Evolutionary conservation across 2,888 invertebrate species (phyloP).

Genomic region (Amiota mariae): DNA sequence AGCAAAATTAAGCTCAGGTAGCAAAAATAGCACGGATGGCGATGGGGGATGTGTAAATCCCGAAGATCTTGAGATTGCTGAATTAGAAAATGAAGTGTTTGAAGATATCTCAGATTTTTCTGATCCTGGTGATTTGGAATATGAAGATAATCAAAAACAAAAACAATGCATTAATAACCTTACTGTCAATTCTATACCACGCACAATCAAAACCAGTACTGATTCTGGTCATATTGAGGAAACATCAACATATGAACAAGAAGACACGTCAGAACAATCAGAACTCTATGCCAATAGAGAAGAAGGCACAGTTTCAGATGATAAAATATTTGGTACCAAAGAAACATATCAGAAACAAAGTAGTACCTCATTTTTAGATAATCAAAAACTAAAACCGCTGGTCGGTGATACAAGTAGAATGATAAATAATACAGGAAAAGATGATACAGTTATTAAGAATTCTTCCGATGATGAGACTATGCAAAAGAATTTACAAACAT

Average conservation of each 20-base stretch:
- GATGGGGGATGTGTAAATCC: slow-evolving; percentile 69
- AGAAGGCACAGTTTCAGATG: not conserved
- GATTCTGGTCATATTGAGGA: slow-evolving; percentile 73
- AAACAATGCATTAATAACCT: slow-evolving; percentile 44
- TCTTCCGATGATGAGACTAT: slow-evolving; percentile 35
- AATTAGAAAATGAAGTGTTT: slow-evolving; percentile 76
- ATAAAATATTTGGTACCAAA: not conserved
- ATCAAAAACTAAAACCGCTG: slow-evolving; percentile 28
- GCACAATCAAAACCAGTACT: slow-evolving; percentile 72
- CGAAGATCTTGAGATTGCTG: slow-evolving; percentile 74
- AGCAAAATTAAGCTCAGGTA: slow-evolving; percentile 87
- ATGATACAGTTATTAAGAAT: too few species aligned
- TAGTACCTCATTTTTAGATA: slow-evolving; percentile 64
- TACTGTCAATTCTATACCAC: slow-evolving; percentile 66
- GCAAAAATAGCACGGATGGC: slow-evolving; percentile 75
- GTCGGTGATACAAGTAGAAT: slow-evolving; percentile 19
- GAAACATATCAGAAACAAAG: slow-evolving; percentile 43
- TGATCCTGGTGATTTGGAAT: slow-evolving; percentile 73
- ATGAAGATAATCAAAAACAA: slow-evolving; percentile 61
- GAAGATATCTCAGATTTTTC: slow-evolving; percentile 76
- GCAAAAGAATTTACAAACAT: not conserved
- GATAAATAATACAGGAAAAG: too few species aligned
- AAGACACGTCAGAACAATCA: slow-evolving; percentile 43
- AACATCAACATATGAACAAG: slow-evolving; percentile 62
- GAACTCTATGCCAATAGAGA: not conserved